Conservation (phyloP, 2,888 invertebrate species). For the Ptilodon capucinus region DNA sequence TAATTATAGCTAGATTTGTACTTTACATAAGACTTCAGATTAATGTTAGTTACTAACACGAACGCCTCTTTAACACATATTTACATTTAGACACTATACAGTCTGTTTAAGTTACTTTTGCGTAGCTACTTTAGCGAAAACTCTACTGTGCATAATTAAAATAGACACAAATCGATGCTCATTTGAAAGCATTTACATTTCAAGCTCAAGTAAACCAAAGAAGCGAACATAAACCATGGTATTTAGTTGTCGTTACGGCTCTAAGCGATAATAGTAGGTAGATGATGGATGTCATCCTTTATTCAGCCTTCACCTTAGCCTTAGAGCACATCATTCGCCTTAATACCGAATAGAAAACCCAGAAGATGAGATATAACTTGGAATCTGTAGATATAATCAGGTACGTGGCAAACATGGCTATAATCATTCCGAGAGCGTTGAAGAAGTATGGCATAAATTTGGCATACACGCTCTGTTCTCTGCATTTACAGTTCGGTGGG, state of each 20-base stretch:
- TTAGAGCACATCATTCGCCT: slow-evolving; percentile 57
- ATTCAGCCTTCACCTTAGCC: slow-evolving; percentile 49
- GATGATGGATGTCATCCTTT: slow-evolving; percentile 4
- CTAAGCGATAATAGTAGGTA: neutral
- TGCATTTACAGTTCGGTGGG: slow-evolving; percentile 51
- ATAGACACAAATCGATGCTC: too few relatives aligned
- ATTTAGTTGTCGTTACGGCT: neutral
- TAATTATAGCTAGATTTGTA: too few relatives aligned
- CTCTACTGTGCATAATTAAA: too few relatives aligned
- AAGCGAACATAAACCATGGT: too few relatives aligned
- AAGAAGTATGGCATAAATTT: slow-evolving; percentile 40
- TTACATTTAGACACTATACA: too few relatives aligned
- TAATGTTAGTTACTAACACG: too few relatives aligned
- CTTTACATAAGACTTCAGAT: too few relatives aligned
- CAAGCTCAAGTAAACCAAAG: neutral
- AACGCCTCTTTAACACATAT: too few relatives aligned
- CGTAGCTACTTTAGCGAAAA: too few relatives aligned
- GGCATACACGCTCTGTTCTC: slow-evolving; percentile 19
- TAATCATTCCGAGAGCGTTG: slow-evolving; percentile 56
- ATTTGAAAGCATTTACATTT: neutral
- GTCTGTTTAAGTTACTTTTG: too few relatives aligned
- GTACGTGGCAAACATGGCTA: slow-evolving; percentile 65
- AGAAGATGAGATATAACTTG: slow-evolving; percentile 66
- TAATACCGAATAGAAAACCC: slow-evolving; percentile 66
- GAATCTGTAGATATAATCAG: slow-evolving; percentile 65